Evolutionary conservation across 2,888 invertebrate genomes (phyloP).

Genomic region (Dexiosoma caninum): DNA sequence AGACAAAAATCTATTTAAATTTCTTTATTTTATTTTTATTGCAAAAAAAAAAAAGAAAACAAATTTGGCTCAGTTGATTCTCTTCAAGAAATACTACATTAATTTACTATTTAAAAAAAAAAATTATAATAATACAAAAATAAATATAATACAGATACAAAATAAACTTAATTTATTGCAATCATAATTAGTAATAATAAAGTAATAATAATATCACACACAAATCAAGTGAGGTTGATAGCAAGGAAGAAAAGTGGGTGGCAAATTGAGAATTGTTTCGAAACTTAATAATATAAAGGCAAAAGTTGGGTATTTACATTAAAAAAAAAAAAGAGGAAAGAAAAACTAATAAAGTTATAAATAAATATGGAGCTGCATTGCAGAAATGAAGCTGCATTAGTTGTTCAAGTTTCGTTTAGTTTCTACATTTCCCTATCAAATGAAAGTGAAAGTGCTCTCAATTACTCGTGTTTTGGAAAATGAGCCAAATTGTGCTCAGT

Average conservation of each 20-base stretch:
- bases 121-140: not conserved
- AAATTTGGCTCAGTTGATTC: constrained; percentile 50
- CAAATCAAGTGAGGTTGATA: constrained; percentile 40
- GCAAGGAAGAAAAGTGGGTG: not conserved
- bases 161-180: constrained; percentile 38
- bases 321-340: not conserved
- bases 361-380: constrained; percentile 39
- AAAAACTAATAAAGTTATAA: constrained; percentile 25
- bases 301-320: constrained; percentile 13
- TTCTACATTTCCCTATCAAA: too few relatives aligned
- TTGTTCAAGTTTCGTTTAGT: constrained; percentile 19
- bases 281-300: not conserved
- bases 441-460: too few relatives aligned
- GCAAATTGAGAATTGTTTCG: not conserved
- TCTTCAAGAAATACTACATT: constrained; percentile 18
- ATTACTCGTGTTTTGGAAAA: too few relatives aligned
- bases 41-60: constrained; percentile 21
- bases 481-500: too few relatives aligned
- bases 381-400: constrained; percentile 45
- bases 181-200: constrained; percentile 38
- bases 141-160: constrained; percentile 45
- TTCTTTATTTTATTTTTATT: constrained; percentile 21
- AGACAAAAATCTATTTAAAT: constrained; percentile 16
- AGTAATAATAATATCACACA: constrained; percentile 60
- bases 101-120: constrained; percentile 38